These are phyloP conservation scores for Physocephala rufipes DNA, from an alignment of 2,888 invertebrate species.

Conservation along the genomic window DNA sequence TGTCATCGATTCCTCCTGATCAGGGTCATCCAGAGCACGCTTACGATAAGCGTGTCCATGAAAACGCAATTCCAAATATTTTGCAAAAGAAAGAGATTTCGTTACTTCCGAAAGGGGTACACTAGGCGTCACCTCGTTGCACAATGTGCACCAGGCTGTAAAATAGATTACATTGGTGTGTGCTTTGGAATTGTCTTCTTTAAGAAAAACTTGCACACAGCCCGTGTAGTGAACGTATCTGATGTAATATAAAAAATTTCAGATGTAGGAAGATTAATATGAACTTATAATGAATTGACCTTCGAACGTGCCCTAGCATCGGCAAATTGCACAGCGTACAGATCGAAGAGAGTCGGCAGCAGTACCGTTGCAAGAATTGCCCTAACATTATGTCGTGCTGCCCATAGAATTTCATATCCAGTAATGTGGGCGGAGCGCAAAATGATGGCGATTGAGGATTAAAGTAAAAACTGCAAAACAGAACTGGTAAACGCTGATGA, in stretches of 20 bases:
- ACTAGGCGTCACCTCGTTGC: conserved; percentile 74
- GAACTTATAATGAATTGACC: no score
- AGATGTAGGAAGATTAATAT: no score
- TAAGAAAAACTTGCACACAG: conserved; percentile 78
- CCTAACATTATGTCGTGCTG: conserved; percentile 95
- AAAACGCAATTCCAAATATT: conserved; percentile 87
- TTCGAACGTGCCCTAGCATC: conserved; percentile 86
- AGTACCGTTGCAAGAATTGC: conserved; percentile 91
- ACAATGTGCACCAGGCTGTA: conserved; percentile 63
- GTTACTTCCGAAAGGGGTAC: conserved; percentile 81
- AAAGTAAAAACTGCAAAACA: conserved; percentile 79
- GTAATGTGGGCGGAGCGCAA: conserved; percentile 63
- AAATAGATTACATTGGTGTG: conserved; percentile 62
- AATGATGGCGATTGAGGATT: conserved; percentile 64
- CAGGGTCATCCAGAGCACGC: conserved; percentile 49
- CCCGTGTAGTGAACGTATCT: conserved; percentile 89
- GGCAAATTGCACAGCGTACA: conserved; percentile 84
- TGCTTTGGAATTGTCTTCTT: conserved; percentile 57
- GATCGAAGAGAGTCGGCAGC: conserved; percentile 83
- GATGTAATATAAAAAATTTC: neutral
- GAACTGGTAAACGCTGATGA: conserved; percentile 87
- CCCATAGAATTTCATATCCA: conserved; percentile 92
- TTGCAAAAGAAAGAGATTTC: conserved; percentile 85
- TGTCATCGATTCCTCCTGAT: conserved; percentile 23
- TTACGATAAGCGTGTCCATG: conserved; percentile 78